These are phyloP conservation scores for Melanotaenia parkinsoni DNA, from an alignment of 2,797 vertebrate species.

Conservation along the genomic window DNA sequence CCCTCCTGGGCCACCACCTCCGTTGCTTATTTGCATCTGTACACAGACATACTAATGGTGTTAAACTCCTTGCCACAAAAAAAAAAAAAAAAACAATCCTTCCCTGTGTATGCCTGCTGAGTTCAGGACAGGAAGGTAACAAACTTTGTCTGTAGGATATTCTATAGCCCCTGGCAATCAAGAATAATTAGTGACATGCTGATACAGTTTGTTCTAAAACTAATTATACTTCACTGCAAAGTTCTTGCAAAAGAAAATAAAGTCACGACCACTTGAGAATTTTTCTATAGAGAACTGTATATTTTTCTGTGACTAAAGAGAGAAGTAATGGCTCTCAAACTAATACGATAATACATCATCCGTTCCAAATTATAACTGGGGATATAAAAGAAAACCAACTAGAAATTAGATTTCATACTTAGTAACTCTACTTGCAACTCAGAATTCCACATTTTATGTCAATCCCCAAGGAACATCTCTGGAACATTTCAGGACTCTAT, in stretches of 20 bases:
- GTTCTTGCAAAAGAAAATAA: not conserved
- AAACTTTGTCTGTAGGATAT: slow-evolving; percentile 6
- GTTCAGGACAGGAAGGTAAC: not conserved
- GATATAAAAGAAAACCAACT: not conserved
- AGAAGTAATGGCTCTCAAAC: not conserved
- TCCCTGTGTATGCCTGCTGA: not conserved
- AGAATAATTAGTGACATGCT: slow-evolving; percentile 1
- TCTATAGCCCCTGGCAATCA: not conserved
- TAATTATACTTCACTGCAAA: not conserved
- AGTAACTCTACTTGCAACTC: not conserved
- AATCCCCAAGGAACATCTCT: not conserved
- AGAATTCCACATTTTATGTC: not conserved
- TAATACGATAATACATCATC: not conserved
- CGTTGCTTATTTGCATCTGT: not conserved
- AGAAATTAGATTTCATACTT: not conserved
- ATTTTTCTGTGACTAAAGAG: not conserved
- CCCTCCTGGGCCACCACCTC: not conserved
- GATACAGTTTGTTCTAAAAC: not conserved
- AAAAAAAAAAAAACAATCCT: not conserved
- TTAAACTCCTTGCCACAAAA: slow-evolving; percentile 10
- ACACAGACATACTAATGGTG: slow-evolving; percentile 14
- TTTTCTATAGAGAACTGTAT: not conserved
- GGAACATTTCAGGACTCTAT: not conserved
- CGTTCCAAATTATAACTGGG: not conserved
- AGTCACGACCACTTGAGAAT: not conserved